Percentiles rank a stretch among this genome's conserved stretches.
These are phyloP conservation scores for Catostylus mosaicus DNA, from an alignment of 30 jellyfish, hydroid and myxozoan genomes.

Conservation along the genomic window DNA sequence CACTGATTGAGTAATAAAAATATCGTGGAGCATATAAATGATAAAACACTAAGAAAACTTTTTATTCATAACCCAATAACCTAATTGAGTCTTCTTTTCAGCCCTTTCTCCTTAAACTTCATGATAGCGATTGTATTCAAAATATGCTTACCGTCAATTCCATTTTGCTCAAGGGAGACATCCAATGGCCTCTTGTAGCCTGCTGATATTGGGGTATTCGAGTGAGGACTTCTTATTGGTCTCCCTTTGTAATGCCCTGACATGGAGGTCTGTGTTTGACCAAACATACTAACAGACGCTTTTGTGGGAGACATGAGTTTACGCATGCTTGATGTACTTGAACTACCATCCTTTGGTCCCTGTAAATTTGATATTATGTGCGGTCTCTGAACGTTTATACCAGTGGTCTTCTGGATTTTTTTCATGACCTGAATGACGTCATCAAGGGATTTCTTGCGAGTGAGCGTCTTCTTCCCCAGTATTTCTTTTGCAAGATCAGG, in stretches of 20 bases:
- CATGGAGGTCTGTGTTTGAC: slow-evolving; percentile 76
- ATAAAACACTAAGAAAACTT: too few species aligned
- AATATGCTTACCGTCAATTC: slow-evolving; percentile 60
- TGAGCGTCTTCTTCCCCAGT: slow-evolving; percentile 38
- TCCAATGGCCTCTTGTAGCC: slow-evolving; percentile 94
- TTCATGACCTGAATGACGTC: slow-evolving; percentile 83
- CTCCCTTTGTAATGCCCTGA: slow-evolving; percentile 83
- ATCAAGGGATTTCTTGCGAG: slow-evolving; percentile 74
- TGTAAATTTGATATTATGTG: slow-evolving; percentile 59
- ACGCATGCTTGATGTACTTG: slow-evolving; percentile 54
- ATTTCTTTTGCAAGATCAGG: slow-evolving; percentile 84
- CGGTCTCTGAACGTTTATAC: slow-evolving; percentile 72
- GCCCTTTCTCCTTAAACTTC: too few species aligned
- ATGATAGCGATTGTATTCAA: too few species aligned
- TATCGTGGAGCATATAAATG: too few species aligned
- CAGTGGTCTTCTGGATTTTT: slow-evolving; percentile 78
- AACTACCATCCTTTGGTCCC: slow-evolving; percentile 26
- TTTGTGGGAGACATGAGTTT: slow-evolving; percentile 80
- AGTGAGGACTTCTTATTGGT: slow-evolving; percentile 74
- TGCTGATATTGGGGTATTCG: slow-evolving; percentile 44
- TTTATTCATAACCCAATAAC: too few species aligned
- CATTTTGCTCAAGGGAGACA: slow-evolving; percentile 66
- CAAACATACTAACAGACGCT: slow-evolving; percentile 61
- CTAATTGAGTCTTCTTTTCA: too few species aligned
- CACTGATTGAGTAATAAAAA: too few species aligned